Evolutionary conservation across 2,888 invertebrate genomes (phyloP).

Genomic region (Drosophila seclusa): DNA sequence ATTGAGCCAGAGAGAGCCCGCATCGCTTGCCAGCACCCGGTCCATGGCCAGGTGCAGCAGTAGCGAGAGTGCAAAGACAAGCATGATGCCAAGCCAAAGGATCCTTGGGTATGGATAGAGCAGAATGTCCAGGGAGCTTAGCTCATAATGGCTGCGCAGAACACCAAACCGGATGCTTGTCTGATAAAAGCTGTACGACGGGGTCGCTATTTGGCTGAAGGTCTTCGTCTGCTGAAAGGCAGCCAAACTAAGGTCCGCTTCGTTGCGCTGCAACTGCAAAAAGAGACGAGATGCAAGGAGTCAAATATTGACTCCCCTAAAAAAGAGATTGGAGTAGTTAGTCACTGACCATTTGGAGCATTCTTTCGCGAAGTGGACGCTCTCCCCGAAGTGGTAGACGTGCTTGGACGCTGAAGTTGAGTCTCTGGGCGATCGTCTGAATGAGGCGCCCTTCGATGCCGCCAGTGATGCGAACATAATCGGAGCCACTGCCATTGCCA

Average conservation of each 20-base stretch:
- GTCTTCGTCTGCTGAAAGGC: constrained; percentile 57
- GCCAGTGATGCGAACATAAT: constrained; percentile 14
- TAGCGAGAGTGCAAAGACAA: constrained; percentile 33
- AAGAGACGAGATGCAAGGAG: not conserved
- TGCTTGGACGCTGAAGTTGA: constrained; percentile 62
- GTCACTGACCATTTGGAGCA: constrained; percentile 63
- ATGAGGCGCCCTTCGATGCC: constrained; percentile 73
- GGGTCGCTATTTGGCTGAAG: constrained; percentile 43
- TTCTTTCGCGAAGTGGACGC: constrained; percentile 23
- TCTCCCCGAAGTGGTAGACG: constrained; percentile 3
- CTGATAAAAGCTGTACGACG: constrained; percentile 69
- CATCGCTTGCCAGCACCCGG: constrained; percentile 23
- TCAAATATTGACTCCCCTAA: not conserved
- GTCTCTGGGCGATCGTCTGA: constrained; percentile 45
- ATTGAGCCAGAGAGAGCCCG: constrained; percentile 24
- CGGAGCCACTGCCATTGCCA: constrained; percentile 6
- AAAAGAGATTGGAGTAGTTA: not conserved
- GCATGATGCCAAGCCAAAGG: constrained; percentile 55
- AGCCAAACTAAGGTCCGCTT: constrained; percentile 67
- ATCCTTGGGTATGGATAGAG: constrained; percentile 60
- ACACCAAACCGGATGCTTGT: constrained; percentile 57
- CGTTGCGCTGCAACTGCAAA: constrained; percentile 41
- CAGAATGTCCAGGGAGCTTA: constrained; percentile 58
- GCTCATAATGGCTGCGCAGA: constrained; percentile 39
- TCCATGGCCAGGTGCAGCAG: constrained; percentile 45